phyloP scores from a whole-genome alignment of 2,888 invertebrate species.

The Troides aeacus region DNA sequence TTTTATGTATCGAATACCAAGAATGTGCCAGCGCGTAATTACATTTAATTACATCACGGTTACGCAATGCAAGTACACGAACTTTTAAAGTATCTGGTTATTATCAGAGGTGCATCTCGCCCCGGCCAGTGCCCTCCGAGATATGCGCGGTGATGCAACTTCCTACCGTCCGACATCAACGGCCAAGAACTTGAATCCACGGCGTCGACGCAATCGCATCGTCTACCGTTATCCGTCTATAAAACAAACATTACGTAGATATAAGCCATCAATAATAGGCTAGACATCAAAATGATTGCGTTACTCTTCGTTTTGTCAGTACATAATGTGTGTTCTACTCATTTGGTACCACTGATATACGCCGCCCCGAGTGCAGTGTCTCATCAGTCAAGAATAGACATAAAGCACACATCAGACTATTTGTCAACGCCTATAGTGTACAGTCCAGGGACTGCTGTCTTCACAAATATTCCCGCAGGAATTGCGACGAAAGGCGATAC shows the following conservation, averaged over 20 bases:
- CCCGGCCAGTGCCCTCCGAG: slow-evolving; percentile 57
- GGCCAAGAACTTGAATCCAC: slow-evolving; percentile 72
- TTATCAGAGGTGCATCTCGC: slow-evolving; percentile 47
- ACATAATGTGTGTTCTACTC: slow-evolving; percentile 44
- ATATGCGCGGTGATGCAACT: slow-evolving; percentile 58
- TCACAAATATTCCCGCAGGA: slow-evolving; percentile 40
- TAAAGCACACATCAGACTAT: slow-evolving; percentile 56
- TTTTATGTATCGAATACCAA: background rate
- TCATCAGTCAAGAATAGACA: slow-evolving; percentile 78
- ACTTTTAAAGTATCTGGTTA: slow-evolving; percentile 26
- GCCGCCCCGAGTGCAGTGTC: slow-evolving; percentile 78
- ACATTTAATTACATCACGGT: background rate
- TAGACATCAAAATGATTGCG: slow-evolving; percentile 54
- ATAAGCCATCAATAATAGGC: slow-evolving; percentile 37
- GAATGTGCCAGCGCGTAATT: background rate
- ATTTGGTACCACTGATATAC: slow-evolving; percentile 58
- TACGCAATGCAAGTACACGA: slow-evolving; percentile 19
- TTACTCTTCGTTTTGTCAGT: slow-evolving; percentile 47
- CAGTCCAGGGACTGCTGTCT: slow-evolving; percentile 47
- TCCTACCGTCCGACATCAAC: slow-evolving; percentile 42
- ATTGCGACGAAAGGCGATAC: slow-evolving; percentile 41
- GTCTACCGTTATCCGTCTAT: slow-evolving; percentile 69
- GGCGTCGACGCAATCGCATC: slow-evolving; percentile 48
- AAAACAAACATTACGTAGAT: slow-evolving; percentile 50
- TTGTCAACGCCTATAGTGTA: slow-evolving; percentile 56